Evolutionary conservation across 2,797 vertebrate species (phyloP).

Genomic region (Monodelphis domestica): DNA sequence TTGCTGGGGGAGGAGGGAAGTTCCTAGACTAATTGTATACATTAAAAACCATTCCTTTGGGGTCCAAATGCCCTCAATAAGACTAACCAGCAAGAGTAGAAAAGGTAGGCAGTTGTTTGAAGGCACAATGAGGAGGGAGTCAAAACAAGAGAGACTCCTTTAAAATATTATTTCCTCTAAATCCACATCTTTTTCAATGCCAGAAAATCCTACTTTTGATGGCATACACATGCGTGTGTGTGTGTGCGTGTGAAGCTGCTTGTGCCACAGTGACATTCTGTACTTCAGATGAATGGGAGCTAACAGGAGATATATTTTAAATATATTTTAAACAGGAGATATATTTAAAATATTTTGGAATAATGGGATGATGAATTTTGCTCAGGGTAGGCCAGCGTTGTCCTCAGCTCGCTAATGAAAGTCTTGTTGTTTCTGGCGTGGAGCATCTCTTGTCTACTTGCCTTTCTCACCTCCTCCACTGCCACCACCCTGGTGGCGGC

Average conservation of each 20-base stretch:
- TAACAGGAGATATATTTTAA: not conserved
- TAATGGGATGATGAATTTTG: not conserved
- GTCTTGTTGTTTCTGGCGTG: not conserved
- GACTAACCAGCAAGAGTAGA: not conserved
- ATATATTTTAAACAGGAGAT: not conserved
- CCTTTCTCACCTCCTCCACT: not conserved
- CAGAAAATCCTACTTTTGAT: not conserved
- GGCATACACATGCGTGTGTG: too few species aligned
- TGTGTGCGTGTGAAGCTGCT: not conserved
- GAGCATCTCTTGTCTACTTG: not conserved
- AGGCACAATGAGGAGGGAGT: not conserved
- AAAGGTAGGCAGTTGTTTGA: not conserved
- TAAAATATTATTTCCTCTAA: not conserved
- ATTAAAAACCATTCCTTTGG: slow-evolving; percentile 20
- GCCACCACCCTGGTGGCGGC: not conserved
- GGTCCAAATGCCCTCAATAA: not conserved
- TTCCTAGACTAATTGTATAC: not conserved
- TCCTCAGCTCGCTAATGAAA: not conserved
- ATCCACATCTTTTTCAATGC: not conserved
- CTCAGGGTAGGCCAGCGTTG: not conserved
- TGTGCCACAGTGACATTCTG: not conserved
- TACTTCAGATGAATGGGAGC: not conserved
- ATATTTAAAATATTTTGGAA: not conserved
- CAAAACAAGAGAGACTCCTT: not conserved
- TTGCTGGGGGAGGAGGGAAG: too few species aligned